These are phyloP conservation scores for Drosophila tani DNA, from an alignment of 1,140 invertebrate genomes.

Conservation along the genomic window DNA sequence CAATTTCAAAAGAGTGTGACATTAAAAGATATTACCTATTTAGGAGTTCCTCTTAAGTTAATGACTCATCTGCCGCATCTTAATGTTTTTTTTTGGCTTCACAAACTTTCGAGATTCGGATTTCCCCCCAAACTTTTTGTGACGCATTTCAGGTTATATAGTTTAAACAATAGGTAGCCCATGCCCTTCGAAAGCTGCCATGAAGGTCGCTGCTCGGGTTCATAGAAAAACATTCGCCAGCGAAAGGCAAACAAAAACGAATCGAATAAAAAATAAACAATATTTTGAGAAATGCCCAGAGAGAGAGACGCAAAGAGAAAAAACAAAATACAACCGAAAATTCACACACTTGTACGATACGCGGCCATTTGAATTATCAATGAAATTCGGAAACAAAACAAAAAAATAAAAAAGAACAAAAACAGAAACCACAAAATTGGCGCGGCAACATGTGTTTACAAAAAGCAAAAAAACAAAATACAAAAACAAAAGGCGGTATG, in stretches of 20 bases:
- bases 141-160: conserved; percentile 27
- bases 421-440: conserved; percentile 54
- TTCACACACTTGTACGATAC: conserved; percentile 35
- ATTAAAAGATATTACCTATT: conserved; percentile 6
- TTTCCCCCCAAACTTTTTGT: conserved; percentile 7
- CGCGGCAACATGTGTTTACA: conserved; percentile 41
- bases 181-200: conserved; percentile 24
- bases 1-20: conserved; percentile 1
- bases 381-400: conserved; percentile 68
- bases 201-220: conserved; percentile 34
- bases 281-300: conserved; percentile 43
- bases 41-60: conserved; percentile 2
- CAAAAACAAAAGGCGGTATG: conserved; percentile 5
- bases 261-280: conserved; percentile 65
- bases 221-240: conserved; percentile 32
- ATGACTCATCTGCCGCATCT: conserved; percentile 6
- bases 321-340: conserved; percentile 45
- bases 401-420: conserved; percentile 56
- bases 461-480: conserved; percentile 13
- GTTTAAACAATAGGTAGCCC: conserved; percentile 22
- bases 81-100: background rate
- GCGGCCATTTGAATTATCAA: conserved; percentile 72
- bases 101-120: conserved; percentile 9
- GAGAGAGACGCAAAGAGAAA: conserved; percentile 32
- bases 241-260: conserved; percentile 39